Evolutionary conservation across 2,113 vertebrate genomes (phyloP), one percentile per base, ranked within the genome.

Genomic region (Smithornis capensis): DNA sequence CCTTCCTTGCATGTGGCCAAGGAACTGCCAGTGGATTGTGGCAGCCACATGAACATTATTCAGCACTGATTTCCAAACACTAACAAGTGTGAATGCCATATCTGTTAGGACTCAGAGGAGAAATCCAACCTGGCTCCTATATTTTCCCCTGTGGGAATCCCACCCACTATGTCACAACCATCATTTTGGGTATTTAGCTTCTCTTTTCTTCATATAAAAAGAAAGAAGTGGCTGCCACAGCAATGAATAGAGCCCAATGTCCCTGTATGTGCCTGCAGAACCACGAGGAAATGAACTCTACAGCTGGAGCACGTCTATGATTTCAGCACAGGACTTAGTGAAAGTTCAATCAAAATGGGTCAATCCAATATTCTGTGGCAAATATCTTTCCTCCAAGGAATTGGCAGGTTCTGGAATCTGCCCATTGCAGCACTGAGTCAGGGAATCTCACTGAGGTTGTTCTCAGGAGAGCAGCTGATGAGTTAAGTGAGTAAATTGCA

Each of bases 101-200:
- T 83, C 94, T 96, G 93, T 83, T 85, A 83, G 67, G 70, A 23
- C 50, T 89, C 42, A 1, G n/a, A 91, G 89, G 14, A 95, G 87
- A 94, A 95, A 95, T 69, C 89, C 89, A 91, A 63, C 82, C 87
- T 91, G 75, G 90, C 90, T 80, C 19, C 79, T 84, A 5, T 63
- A n/a, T 84, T 91, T 91, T 33, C 62, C 62, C 87, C 91, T 11
- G 31, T 33, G 63, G 90, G 87, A 94, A 91, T 97, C 87, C 78
- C 90, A 92, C 78, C 89, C 89, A 68, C 84, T 63, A 37, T 79
- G 94, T 85, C 94, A 83, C 78, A 83, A 79, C 25, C 81, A 73
- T 65, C 65, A 75, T 95, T 84, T 94, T 71, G 1, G 18, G 47
- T 57, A 70, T 83, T 89, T 81, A 89, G 37, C 53, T 83, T 74